Evolutionary conservation across 2,888 invertebrate genomes (phyloP).

Genomic region (Parochlus steinenii): DNA sequence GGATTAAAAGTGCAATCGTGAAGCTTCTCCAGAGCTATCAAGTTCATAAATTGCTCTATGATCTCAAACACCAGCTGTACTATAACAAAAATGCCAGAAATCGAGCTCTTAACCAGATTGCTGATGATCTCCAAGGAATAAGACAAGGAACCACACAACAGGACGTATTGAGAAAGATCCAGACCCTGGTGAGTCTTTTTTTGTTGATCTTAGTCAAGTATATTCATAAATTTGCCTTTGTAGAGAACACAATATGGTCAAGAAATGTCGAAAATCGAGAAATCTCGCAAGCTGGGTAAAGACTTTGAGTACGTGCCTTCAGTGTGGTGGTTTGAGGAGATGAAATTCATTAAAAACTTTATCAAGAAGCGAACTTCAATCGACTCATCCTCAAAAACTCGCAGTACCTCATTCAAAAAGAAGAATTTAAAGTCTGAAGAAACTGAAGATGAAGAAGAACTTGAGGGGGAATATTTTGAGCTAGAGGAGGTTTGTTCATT

Average conservation of each 20-base stretch:
- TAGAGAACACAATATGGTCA: conserved; percentile 10
- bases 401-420: neutral
- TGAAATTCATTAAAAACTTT: neutral
- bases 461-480: neutral
- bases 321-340: conserved; percentile 3
- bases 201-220: too few species aligned
- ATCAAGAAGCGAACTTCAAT: conserved; percentile 5
- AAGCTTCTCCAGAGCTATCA: too few species aligned
- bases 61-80: too few species aligned
- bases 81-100: conserved; percentile 7
- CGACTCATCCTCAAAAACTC: too few species aligned
- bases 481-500: too few species aligned
- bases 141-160: neutral
- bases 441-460: too few species aligned
- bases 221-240: too few species aligned
- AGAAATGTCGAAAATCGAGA: conserved; percentile 9
- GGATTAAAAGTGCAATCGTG: too few species aligned
- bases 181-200: too few species aligned
- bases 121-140: neutral
- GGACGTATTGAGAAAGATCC: conserved; percentile 5
- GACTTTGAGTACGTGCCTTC: conserved; percentile 3
- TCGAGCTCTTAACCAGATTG: neutral
- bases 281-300: neutral
- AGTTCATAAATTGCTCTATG: too few species aligned
- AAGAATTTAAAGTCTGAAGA: too few species aligned